Percentiles rank a stretch among this genome's conserved stretches.
Evolutionary conservation across 37 sponge, comb jelly and placozoan genomes (phyloP).

Genomic region (Diacarnus erythraeanus): DNA sequence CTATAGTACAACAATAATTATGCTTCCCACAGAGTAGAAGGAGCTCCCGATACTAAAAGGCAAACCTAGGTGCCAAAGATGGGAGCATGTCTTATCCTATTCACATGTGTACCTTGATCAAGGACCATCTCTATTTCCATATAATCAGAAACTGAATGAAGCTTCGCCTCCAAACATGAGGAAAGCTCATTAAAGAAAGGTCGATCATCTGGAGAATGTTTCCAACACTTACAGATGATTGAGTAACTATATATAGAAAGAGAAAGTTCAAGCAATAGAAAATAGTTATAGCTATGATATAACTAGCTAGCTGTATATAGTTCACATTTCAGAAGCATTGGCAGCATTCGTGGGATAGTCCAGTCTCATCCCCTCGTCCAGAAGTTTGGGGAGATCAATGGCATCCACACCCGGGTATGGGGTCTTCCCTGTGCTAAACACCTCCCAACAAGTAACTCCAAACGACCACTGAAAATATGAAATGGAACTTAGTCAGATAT

Average conservation of each 20-base stretch:
- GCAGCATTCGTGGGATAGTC: slow-evolving; percentile 4
- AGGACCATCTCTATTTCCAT: neutral
- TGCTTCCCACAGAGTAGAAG: too few relatives aligned
- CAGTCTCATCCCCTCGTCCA: neutral
- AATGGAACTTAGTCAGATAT: too few relatives aligned
- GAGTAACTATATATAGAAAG: neutral
- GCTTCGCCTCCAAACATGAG: neutral
- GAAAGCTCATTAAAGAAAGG: neutral
- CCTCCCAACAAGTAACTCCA: neutral
- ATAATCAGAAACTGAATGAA: neutral
- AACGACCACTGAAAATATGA: neutral
- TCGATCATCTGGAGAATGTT: neutral
- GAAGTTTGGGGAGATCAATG: neutral
- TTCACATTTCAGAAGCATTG: neutral
- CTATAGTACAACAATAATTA: too few relatives aligned
- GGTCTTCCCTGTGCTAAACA: neutral
- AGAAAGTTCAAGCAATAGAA: too few relatives aligned
- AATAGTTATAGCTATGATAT: too few relatives aligned
- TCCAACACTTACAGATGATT: neutral
- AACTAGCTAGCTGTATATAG: too few relatives aligned
- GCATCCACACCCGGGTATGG: slow-evolving; percentile 9
- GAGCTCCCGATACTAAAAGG: too few relatives aligned
- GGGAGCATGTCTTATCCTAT: too few relatives aligned
- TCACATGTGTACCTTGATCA: too few relatives aligned
- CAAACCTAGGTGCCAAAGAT: too few relatives aligned